Percentiles rank a stretch among this genome's conserved stretches.
These are phyloP conservation scores for Anolis carolinensis DNA, from an alignment of 2,113 vertebrate genomes.

Conservation along the genomic window DNA sequence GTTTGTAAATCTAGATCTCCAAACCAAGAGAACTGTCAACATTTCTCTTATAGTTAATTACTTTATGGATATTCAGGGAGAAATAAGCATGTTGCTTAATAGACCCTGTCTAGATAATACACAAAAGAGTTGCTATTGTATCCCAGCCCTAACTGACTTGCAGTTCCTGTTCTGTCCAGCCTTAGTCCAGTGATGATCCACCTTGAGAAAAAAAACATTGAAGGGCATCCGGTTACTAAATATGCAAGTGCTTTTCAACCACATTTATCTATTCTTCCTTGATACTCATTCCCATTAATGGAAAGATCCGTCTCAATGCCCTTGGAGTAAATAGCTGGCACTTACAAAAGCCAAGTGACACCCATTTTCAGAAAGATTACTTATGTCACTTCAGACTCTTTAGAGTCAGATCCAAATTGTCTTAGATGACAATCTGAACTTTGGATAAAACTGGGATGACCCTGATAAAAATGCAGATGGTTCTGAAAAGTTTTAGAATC, in stretches of 20 bases:
- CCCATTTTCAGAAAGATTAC: background rate
- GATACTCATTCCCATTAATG: background rate
- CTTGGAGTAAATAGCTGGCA: constrained; percentile 14
- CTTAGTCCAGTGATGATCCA: background rate
- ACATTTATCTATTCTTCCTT: constrained; percentile 14
- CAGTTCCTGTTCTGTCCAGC: background rate
- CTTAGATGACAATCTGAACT: background rate
- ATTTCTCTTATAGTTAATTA: constrained; percentile 6
- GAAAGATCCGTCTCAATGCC: background rate
- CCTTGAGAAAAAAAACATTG: background rate
- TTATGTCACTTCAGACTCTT: background rate
- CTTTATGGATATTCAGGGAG: background rate
- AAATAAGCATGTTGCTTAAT: background rate
- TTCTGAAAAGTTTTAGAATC: constrained; percentile 14
- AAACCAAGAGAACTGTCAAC: background rate
- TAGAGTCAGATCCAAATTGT: background rate
- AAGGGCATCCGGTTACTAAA: constrained; percentile 1
- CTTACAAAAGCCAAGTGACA: background rate
- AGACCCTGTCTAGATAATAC: constrained; percentile 11
- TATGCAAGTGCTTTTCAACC: background rate
- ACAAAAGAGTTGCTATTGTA: background rate
- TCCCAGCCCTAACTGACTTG: constrained; percentile 12
- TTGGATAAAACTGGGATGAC: constrained; percentile 1
- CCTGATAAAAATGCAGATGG: background rate
- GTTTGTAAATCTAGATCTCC: background rate